Base-by-base conservation (phyloP, 2,888 invertebrate species). In the Brachyptera risi region DNA sequence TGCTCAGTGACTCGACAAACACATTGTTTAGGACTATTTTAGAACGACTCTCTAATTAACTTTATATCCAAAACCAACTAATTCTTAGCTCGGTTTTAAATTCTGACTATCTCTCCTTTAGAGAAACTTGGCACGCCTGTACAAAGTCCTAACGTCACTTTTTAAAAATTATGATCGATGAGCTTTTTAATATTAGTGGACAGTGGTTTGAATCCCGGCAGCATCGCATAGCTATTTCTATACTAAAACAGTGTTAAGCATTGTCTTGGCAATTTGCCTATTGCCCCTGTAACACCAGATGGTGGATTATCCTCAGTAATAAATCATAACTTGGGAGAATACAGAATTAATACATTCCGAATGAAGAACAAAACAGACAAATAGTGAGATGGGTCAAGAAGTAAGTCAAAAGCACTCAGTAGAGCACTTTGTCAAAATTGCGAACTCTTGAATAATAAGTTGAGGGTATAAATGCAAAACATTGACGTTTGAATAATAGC, bases 291-390 rank as follows among this genome's bases (percentile, higher is more conserved):
- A n/a, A 47, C 23, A 7, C 44, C 47, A 47, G 47, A 21, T 47
- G 47, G 19, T 17, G 24, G 47, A 47, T 47, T 47, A 47, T 21
- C 3, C 17, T 47, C 5, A n/a, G 21, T 4, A 3, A 24, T 47
- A 47, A 47, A 47, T 47, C 47, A 47, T 23, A 17, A 47, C 47
- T 47, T 19, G 7, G 47, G 4, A 21, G 24, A 47, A 42, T 42
- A 17, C 42, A 42, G 42, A 42, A 42, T n/a, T 31, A 31, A 31
- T 31, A 31, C 31, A 11, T n/a, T n/a, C n/a, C n/a, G n/a, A n/a
- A n/a, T n/a, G n/a, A n/a, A n/a, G n/a, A n/a, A 31, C 5, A 11
- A 7, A 31, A 11, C 31, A 31, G 31, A 31, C 31, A 31, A 31
- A n/a, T 31, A 7, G 31, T 11, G 5, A 31, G 5, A 31, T 31